phyloP scores from a whole-genome alignment of 2,797 vertebrate genomes.

The Danio tinwini region DNA sequence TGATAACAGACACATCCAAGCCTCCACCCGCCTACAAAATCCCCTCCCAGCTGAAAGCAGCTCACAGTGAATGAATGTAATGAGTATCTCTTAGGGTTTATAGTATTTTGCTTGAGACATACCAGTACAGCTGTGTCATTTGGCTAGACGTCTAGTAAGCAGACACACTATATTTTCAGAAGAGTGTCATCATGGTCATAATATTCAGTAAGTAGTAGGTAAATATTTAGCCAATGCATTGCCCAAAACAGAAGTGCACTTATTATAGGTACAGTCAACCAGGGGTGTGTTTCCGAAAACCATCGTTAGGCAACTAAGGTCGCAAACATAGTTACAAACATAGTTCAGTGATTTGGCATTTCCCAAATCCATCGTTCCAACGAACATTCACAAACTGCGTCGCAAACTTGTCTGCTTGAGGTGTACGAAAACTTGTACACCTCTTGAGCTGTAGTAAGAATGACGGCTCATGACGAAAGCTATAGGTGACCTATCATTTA shows the following conservation, averaged over 20 bases:
- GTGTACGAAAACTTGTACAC: too few species aligned
- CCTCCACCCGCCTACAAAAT: background rate
- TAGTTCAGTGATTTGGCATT: too few species aligned
- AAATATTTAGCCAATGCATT: constrained; percentile 10
- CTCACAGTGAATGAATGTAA: constrained; percentile 28
- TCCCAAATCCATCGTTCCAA: too few species aligned
- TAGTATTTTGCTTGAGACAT: constrained; percentile 21
- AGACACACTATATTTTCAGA: background rate
- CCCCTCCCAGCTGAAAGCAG: background rate
- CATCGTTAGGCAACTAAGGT: too few species aligned
- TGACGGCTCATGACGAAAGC: too few species aligned
- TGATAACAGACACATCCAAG: background rate
- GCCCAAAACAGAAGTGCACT: background rate
- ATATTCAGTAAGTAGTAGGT: constrained; percentile 6
- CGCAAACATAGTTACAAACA: too few species aligned
- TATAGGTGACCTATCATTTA: too few species aligned
- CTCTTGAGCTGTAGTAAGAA: too few species aligned
- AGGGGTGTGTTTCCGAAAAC: background rate
- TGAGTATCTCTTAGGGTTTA: constrained; percentile 16
- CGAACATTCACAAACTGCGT: too few species aligned
- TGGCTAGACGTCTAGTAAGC: constrained; percentile 5
- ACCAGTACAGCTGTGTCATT: constrained; percentile 12
- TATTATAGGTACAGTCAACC: background rate
- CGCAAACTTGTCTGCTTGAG: too few species aligned
- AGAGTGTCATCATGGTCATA: background rate